Base-by-base conservation (phyloP, 2,888 invertebrate genomes). In the Cataglyphis albicans region DNA sequence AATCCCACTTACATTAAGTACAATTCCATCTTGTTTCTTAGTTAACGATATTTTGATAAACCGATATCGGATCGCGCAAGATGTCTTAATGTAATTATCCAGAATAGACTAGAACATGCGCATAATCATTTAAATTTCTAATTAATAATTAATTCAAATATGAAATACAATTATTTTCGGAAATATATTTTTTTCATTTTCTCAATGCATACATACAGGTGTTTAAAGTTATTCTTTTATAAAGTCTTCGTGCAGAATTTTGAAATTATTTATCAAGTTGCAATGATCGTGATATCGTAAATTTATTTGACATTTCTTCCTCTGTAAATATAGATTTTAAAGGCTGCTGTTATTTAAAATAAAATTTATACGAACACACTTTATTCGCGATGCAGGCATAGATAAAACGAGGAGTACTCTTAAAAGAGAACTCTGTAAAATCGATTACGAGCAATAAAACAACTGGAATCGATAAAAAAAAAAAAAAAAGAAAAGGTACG, bases 11-110 rank as follows among this genome's bases (percentile, higher is more conserved):
- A 21, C 32, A 59, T 68, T 59, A 35, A 78, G 59, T 61, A 18
- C 21, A 61, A 48, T 32, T 10, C 29, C n/a, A 9, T 55, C 65
- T 5, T 21, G 32, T 21, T 70, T 25, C 12, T 4, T 15, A 41
- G 44, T 72, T 78, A 72, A 78, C 32, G 44, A 78, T n/a, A 70
- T 41, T 52, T 32, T 59, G 76, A 32, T 35, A 44, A 3, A 68
- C 15, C 55, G 32, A 35, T 32, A 59, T 78, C 12, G 18, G 9
- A 32, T 57, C 21, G 18, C 38, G 25, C 12, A 55, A 29, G 64
- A 44, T 12, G 5, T 25, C 12, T 21, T 38, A 32, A 32, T 68
- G 12, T 57, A 55, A 55, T n/a, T 63, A 52, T 25, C 10, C n/a
- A 18, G 6, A 38, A 25, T 25, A 25, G 25, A 25, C 25, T 25